Evolutionary conservation across 2,888 invertebrate genomes (phyloP).

Genomic region (Hydraecia micacea): DNA sequence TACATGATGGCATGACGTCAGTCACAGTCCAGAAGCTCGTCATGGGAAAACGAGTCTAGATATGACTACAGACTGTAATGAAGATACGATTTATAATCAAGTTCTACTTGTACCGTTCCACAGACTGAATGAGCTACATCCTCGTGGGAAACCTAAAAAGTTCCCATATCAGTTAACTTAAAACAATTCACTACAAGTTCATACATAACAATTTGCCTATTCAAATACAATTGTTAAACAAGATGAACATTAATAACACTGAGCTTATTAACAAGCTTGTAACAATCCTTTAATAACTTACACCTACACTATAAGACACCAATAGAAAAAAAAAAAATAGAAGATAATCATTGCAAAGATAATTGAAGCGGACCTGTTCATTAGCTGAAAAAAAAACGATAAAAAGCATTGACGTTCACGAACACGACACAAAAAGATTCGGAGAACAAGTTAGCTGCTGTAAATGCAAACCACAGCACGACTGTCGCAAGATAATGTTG

Average conservation of each 20-base stretch:
- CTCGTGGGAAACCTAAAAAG: slow-evolving; percentile 48
- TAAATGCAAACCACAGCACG: slow-evolving; percentile 66
- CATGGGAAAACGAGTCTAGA: slow-evolving; percentile 84
- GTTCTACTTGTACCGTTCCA: slow-evolving; percentile 32
- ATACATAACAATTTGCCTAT: slow-evolving; percentile 36
- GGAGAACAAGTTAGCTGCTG: slow-evolving; percentile 63
- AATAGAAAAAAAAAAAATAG: slow-evolving; percentile 69
- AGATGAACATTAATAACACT: slow-evolving; percentile 40
- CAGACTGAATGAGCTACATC: slow-evolving; percentile 37
- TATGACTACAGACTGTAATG: slow-evolving; percentile 74
- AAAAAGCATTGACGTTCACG: slow-evolving; percentile 64
- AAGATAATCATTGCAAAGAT: slow-evolving; percentile 65
- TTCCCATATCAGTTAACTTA: slow-evolving; percentile 15
- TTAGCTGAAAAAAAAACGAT: slow-evolving; percentile 64
- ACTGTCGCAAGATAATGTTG: slow-evolving; percentile 56
- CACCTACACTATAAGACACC: slow-evolving; percentile 57
- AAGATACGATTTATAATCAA: slow-evolving; percentile 61
- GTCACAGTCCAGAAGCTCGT: slow-evolving; percentile 83
- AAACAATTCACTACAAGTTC: slow-evolving; percentile 4
- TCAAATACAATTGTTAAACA: slow-evolving; percentile 29
- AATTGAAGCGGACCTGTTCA: slow-evolving; percentile 72
- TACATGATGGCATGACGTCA: slow-evolving; percentile 72
- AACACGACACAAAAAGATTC: slow-evolving; percentile 67
- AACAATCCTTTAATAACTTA: slow-evolving; percentile 52
- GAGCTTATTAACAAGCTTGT: slow-evolving; percentile 42